Evolutionary conservation across 2,888 invertebrate species (phyloP).

Genomic region (Noctua comes): DNA sequence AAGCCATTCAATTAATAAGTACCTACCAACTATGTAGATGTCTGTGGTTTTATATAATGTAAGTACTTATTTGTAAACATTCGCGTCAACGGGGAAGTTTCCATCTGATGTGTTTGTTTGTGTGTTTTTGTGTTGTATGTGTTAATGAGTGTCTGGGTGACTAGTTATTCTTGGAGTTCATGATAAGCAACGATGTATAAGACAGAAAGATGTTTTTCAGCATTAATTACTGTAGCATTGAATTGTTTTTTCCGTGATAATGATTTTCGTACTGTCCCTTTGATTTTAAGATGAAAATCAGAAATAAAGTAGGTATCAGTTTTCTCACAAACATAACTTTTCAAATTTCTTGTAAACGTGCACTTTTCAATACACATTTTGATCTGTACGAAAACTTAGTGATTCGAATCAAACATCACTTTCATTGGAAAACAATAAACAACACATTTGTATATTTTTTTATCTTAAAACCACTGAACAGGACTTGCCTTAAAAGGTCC

Average conservation of each 20-base stretch:
- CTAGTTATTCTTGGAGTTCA: background rate
- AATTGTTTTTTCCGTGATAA: background rate
- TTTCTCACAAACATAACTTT: background rate
- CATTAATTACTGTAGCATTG: background rate
- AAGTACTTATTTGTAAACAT: conserved; percentile 54
- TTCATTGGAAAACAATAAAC: conserved; percentile 51
- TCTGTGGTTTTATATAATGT: conserved; percentile 21
- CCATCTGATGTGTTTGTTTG: conserved; percentile 36
- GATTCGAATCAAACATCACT: conserved; percentile 16
- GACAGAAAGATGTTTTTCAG: background rate
- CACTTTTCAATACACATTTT: conserved; percentile 14
- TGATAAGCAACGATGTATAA: background rate
- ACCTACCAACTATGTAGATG: conserved; percentile 6
- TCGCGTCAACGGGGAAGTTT: conserved; percentile 52
- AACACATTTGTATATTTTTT: background rate
- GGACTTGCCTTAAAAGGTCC: conserved; percentile 1
- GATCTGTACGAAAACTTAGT: conserved; percentile 1
- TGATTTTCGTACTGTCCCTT: background rate
- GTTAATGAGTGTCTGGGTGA: background rate
- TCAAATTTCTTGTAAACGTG: conserved; percentile 4
- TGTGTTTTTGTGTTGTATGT: conserved; percentile 14
- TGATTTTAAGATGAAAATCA: background rate
- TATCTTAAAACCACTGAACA: background rate
- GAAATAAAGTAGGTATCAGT: background rate
- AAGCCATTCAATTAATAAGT: conserved; percentile 59